These are phyloP conservation scores for Smutsia gigantea DNA, from an alignment of 2,797 vertebrate genomes.

Conservation along the genomic window DNA sequence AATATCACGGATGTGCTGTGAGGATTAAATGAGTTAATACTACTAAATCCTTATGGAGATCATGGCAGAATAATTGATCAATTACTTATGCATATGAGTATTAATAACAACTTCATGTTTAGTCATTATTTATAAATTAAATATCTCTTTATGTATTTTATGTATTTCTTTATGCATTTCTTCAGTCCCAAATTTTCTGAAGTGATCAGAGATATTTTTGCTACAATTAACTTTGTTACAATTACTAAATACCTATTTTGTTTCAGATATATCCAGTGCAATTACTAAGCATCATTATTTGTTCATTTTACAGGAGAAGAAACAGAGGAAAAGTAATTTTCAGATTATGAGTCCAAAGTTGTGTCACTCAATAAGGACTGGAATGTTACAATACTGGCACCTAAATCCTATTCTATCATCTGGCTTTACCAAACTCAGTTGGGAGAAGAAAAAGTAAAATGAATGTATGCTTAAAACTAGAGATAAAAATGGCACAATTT, in stretches of 20 bases:
- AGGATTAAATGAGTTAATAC: not conserved
- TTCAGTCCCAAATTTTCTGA: not conserved
- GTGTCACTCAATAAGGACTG: not conserved
- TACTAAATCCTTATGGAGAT: not conserved
- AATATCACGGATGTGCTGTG: not conserved
- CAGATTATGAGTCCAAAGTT: not conserved
- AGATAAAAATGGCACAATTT: not conserved
- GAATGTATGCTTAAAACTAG: not conserved
- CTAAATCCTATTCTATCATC: not conserved
- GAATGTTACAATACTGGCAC: not conserved
- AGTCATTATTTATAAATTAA: not conserved
- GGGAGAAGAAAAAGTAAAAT: not conserved
- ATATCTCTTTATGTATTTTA: not conserved
- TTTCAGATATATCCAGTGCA: not conserved
- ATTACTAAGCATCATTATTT: not conserved
- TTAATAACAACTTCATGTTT: not conserved
- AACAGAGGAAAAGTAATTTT: not conserved
- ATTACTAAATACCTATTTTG: not conserved
- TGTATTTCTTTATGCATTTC: not conserved
- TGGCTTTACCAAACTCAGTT: not conserved
- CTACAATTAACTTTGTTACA: not conserved
- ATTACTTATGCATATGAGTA: not conserved
- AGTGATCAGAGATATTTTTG: not conserved
- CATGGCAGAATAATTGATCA: not conserved
- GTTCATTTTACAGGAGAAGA: not conserved